These are phyloP conservation scores for Serripes groenlandicus DNA, from an alignment of 2,888 invertebrate genomes.

Conservation along the genomic window DNA sequence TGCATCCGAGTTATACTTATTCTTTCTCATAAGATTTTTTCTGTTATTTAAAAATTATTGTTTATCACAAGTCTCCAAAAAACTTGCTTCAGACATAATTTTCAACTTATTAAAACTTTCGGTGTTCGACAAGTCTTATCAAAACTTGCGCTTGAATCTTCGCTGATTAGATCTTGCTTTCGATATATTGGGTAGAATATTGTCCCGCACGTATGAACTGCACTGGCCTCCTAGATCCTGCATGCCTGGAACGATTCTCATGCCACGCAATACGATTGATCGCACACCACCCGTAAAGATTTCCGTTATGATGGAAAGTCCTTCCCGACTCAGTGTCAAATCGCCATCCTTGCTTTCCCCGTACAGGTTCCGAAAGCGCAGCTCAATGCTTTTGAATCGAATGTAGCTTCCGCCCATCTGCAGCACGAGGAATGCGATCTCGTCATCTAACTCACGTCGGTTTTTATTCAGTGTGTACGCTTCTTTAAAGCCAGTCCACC, in stretches of 20 bases:
- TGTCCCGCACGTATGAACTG: slow-evolving; percentile 30
- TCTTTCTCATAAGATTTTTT: no score
- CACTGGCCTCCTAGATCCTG: slow-evolving; percentile 25
- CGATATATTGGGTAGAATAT: slow-evolving; percentile 5
- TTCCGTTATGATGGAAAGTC: slow-evolving; percentile 7
- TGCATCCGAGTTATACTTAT: no score
- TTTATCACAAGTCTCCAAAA: no score
- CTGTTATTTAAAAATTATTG: no score
- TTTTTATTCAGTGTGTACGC: slow-evolving; percentile 17
- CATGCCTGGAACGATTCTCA: slow-evolving; percentile 49
- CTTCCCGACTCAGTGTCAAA: slow-evolving; percentile 27
- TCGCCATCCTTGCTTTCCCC: slow-evolving; percentile 30
- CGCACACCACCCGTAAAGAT: slow-evolving; percentile 33
- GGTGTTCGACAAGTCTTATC: no score
- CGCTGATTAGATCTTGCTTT: no score
- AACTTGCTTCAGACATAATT: no score
- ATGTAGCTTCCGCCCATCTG: slow-evolving; percentile 48
- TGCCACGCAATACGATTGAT: slow-evolving; percentile 39
- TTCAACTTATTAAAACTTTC: no score
- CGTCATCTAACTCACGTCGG: slow-evolving; percentile 41
- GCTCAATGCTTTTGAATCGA: slow-evolving; percentile 29
- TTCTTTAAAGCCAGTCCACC: slow-evolving; percentile 19
- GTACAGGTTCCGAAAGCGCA: slow-evolving; percentile 24
- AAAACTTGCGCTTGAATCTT: no score
- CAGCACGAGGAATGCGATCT: slow-evolving; percentile 35